These are phyloP conservation scores for Melanargia galathea DNA, from an alignment of 2,888 invertebrate genomes.

Conservation along the genomic window DNA sequence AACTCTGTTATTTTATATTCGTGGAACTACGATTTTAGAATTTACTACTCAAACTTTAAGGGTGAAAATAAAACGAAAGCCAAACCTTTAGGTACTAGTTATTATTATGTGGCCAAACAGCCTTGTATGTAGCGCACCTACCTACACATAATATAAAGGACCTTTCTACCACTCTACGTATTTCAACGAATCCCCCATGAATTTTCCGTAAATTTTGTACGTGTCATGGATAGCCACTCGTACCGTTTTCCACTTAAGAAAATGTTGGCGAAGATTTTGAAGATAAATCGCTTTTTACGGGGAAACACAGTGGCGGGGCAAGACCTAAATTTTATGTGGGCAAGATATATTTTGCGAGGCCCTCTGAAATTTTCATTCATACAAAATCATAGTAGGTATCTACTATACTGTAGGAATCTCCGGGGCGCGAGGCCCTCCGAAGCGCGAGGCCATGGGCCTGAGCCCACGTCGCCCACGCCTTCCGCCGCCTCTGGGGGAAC, in stretches of 20 bases:
- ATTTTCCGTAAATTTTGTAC: constrained; percentile 40
- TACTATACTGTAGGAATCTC: too few relatives aligned
- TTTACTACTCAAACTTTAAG: constrained; percentile 14
- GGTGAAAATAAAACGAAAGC: constrained; percentile 11
- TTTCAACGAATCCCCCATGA: constrained; percentile 36
- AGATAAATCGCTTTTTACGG: constrained; percentile 9
- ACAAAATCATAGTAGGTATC: too few relatives aligned
- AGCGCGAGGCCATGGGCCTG: too few relatives aligned
- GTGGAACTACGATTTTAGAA: neutral
- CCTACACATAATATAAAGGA: constrained; percentile 16
- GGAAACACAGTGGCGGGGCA: too few relatives aligned
- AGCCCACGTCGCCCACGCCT: too few relatives aligned
- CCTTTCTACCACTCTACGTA: constrained; percentile 32
- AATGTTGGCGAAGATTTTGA: constrained; percentile 21
- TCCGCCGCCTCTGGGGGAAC: too few relatives aligned
- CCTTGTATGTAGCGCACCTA: constrained; percentile 12
- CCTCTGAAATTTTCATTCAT: too few relatives aligned
- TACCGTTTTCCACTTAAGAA: constrained; percentile 32
- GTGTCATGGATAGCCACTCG: constrained; percentile 39
- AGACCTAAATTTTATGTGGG: too few relatives aligned
- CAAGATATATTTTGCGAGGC: too few relatives aligned
- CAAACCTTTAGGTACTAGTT: too few relatives aligned
- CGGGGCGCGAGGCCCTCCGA: too few relatives aligned
- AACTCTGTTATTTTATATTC: neutral
- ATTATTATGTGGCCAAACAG: too few relatives aligned